A percentile compares a stretch with the other conserved stretches of the same genome.
Conservation (phyloP, 1,140 invertebrate species). For the Drosophila nikananu region DNA sequence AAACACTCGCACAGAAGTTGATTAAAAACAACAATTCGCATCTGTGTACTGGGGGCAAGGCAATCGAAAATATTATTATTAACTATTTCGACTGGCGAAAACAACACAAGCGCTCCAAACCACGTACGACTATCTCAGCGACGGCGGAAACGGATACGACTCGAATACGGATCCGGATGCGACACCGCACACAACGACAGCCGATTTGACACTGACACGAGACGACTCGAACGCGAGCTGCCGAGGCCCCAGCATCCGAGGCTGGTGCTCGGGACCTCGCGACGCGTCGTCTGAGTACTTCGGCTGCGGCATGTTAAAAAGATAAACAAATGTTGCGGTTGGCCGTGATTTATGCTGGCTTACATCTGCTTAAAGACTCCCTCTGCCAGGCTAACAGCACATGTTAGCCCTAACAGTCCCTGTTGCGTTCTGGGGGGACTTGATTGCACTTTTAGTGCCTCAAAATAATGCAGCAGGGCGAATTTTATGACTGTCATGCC, state of each 20-base stretch:
- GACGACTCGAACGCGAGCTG: not conserved
- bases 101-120: not conserved
- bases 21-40: conserved; percentile 40
- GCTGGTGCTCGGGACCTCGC: not conserved
- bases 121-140: conserved; percentile 12
- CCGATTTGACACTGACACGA: conserved; percentile 61
- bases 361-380: conserved; percentile 44
- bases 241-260: conserved; percentile 42
- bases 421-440: conserved; percentile 4
- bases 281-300: conserved; percentile 28
- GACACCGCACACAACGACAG: conserved; percentile 46
- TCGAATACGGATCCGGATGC: conserved; percentile 3
- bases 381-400: conserved; percentile 15
- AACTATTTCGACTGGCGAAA: conserved; percentile 15
- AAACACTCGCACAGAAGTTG: conserved; percentile 33
- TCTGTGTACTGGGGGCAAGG: conserved; percentile 21
- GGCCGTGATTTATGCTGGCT: conserved; percentile 52
- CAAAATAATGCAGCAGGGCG: conserved; percentile 31
- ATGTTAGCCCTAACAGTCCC: conserved; percentile 28
- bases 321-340: conserved; percentile 70
- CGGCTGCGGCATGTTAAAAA: conserved; percentile 63
- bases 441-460: conserved; percentile 13
- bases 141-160: conserved; percentile 9
- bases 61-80: conserved; percentile 35
- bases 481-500: conserved; percentile 36